Conservation (phyloP, 2,113 vertebrate genomes). For the Chamaea fasciata region DNA sequence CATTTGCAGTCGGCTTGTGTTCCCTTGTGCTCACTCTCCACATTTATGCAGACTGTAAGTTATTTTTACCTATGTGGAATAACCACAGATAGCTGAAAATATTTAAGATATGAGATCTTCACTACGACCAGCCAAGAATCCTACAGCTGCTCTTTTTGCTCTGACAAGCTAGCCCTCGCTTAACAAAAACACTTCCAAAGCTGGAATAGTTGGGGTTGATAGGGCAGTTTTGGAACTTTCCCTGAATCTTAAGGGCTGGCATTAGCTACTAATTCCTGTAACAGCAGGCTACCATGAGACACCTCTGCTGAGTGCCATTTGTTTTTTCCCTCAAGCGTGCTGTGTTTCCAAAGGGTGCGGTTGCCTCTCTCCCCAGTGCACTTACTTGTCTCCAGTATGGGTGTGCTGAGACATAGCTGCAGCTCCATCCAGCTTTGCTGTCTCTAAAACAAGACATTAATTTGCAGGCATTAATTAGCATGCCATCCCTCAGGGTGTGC, state of each 20-base stretch:
- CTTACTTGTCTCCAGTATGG: neutral
- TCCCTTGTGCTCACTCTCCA: neutral
- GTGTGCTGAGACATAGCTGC: neutral
- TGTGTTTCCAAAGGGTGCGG: neutral
- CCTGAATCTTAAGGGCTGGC: neutral
- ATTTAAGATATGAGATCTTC: slow-evolving; percentile 10
- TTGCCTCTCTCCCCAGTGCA: neutral
- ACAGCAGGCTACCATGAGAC: neutral
- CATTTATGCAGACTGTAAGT: neutral
- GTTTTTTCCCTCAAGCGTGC: neutral
- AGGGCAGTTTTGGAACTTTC: neutral
- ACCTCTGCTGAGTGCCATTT: neutral
- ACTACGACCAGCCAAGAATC: neutral
- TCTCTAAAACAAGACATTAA: neutral
- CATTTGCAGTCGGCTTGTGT: neutral
- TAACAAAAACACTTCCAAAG: neutral
- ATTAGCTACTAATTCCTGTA: neutral
- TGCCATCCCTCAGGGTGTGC: neutral
- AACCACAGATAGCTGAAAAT: slow-evolving; percentile 25
- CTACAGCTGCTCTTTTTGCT: neutral
- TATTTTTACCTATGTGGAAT: slow-evolving; percentile 14
- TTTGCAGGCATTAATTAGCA: neutral
- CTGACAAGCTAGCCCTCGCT: neutral
- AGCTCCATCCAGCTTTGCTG: neutral
- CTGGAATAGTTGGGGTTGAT: neutral